Conservation (phyloP, 2,113 vertebrate genomes). For the Glaucomys volans region DNA sequence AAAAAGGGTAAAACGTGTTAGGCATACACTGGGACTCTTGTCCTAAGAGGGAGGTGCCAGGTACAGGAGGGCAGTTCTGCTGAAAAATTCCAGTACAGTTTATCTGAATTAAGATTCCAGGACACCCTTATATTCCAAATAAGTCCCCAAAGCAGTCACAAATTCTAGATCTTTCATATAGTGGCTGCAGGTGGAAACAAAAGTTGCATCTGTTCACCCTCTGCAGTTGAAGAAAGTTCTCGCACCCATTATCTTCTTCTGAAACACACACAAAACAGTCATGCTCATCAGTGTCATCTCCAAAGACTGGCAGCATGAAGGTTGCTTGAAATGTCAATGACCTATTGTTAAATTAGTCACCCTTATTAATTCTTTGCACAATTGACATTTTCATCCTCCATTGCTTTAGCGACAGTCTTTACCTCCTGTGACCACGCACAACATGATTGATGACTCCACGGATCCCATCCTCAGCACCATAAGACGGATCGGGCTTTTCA, state of each 20-base stretch:
- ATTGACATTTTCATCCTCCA: conserved; percentile 14
- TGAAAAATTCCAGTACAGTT: not conserved
- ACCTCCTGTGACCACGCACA: conserved; percentile 98
- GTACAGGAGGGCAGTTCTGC: not conserved
- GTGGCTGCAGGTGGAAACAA: not conserved
- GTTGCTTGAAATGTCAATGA: not conserved
- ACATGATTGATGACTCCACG: conserved; percentile 94
- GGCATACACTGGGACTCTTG: not conserved
- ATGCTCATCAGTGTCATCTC: not conserved
- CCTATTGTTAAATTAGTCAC: conserved; percentile 48
- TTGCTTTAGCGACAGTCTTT: conserved; percentile 91
- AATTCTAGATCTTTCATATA: not conserved
- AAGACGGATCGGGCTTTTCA: conserved; percentile 96
- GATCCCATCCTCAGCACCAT: conserved; percentile 96
- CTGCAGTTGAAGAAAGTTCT: not conserved
- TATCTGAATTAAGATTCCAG: not conserved
- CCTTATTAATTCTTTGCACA: not conserved
- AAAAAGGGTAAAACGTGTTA: not conserved
- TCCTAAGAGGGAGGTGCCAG: not conserved
- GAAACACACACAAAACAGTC: not conserved
- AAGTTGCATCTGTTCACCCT: not conserved
- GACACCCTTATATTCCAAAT: not conserved
- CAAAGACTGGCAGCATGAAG: not conserved
- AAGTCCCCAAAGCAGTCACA: not conserved
- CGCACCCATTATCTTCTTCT: not conserved